Percentiles rank a stretch among this genome's conserved stretches.
Conservation (phyloP, 1,140 invertebrate genomes). For the Leucophenga varia region DNA sequence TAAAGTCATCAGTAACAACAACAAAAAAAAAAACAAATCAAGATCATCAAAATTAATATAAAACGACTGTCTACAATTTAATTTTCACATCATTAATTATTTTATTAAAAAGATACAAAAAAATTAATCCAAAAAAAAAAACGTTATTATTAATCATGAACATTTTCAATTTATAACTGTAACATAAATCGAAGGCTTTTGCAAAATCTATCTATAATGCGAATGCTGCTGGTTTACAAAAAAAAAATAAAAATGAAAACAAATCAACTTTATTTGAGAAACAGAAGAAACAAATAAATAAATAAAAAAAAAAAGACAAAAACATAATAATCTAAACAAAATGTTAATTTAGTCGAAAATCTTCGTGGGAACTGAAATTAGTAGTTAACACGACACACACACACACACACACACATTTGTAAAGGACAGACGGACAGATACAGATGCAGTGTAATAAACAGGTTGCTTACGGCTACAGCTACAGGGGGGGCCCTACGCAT, state of each 20-base stretch:
- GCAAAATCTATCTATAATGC: too few species aligned
- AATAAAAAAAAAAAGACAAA: conserved; percentile 7
- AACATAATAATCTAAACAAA: conserved; percentile 33
- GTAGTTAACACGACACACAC: conserved; percentile 33
- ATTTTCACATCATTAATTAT: conserved; percentile 53
- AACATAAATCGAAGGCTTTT: too few species aligned
- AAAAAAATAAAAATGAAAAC: too few species aligned
- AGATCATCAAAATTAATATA: neutral
- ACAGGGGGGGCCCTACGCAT: too few species aligned
- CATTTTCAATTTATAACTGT: too few species aligned
- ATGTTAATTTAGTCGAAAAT: conserved; percentile 47
- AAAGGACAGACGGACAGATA: neutral
- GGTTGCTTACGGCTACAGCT: too few species aligned
- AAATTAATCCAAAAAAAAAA: conserved; percentile 6
- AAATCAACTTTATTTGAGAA: too few species aligned
- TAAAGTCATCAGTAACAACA: conserved; percentile 3
- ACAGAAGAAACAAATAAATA: conserved; percentile 5
- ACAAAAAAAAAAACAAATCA: conserved; percentile 8
- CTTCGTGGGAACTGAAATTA: conserved; percentile 51
- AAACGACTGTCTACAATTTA: conserved; percentile 40
- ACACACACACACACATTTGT: conserved; percentile 16
- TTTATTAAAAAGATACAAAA: conserved; percentile 2
- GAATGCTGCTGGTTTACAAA: too few species aligned
- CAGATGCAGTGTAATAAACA: neutral
- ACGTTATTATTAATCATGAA: too few species aligned